Base-by-base conservation (phyloP, 2,888 invertebrate genomes). In the Drosophila parthenogenetica region DNA sequence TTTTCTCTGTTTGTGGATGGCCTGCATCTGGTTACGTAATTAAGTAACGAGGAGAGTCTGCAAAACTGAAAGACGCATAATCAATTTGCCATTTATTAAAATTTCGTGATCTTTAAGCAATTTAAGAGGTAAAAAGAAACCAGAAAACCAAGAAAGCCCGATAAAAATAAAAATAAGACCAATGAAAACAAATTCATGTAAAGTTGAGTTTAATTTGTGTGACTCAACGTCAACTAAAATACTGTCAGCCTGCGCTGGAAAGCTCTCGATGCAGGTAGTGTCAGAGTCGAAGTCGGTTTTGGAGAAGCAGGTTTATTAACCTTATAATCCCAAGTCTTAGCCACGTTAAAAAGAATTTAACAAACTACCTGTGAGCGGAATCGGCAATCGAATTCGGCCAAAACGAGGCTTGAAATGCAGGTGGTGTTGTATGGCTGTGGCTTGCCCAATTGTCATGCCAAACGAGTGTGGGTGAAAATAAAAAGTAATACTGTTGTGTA, bases 261-360 rank as follows among this genome's bases (percentile, higher is more conserved):
- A 32, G 22, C 40, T 51, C 61, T 77, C 50, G 73, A 73, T 35
- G 60, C 57, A 71, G 74, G 67, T 58, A 61, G 58, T 53, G 60
- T 32, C 45, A 8, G 29, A 29, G 29, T 29, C 29, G 29, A 29
- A 29, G 8, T 29, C 29, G 29, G 29, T 29, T 7, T 29, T 66
- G 64, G 87, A 88, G 53, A 60, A 55, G 65, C 69, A 64, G 87
- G 86, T 86, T 86, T 86, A 88, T 86, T 88, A 88, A 86, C 86
- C 86, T 82, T 75, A 32, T 14, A 35, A 35, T 17, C 4, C 29
- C 62, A 55, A 55, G 78, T 73, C 76, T 86, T 85, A 82, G 85
- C 79, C 85, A 84, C 87, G 87, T 80, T 85, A 76, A 70, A 68
- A 81, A 85, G 84, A 85, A 84, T 85, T 82, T 82, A 68, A 83